Conservation (phyloP, 2,888 invertebrate genomes). For the Volucella bombylans region DNA sequence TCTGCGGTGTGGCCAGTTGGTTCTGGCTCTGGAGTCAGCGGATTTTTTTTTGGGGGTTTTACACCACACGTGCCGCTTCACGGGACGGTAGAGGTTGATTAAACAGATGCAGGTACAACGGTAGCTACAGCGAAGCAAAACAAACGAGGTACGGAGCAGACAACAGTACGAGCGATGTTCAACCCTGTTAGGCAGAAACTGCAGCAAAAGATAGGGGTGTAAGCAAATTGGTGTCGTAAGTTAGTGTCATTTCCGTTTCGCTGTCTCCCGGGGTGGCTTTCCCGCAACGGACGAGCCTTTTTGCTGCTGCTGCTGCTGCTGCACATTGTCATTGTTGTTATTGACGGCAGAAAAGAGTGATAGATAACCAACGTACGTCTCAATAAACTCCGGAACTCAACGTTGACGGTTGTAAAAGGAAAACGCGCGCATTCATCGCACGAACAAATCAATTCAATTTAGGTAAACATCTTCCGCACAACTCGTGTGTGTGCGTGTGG, state of each 20-base stretch:
- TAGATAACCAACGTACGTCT: constrained; percentile 7
- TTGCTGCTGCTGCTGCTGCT: too few species aligned
- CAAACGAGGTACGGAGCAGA: background rate
- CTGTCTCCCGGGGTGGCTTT: too few species aligned
- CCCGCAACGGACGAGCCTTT: too few species aligned
- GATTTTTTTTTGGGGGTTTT: constrained; percentile 7
- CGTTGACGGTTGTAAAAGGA: constrained; percentile 52
- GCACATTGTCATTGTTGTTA: constrained; percentile 26
- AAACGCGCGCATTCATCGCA: constrained; percentile 65
- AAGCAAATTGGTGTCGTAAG: too few species aligned
- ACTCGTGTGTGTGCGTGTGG: too few species aligned
- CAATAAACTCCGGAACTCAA: constrained; percentile 7
- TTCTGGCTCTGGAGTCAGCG: constrained; percentile 37
- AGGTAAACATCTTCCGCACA: constrained; percentile 1
- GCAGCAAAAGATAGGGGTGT: too few species aligned
- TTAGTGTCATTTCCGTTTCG: too few species aligned
- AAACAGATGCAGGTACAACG: constrained; percentile 17
- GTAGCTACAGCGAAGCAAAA: background rate
- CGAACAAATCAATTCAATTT: constrained; percentile 50
- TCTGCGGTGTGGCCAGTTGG: background rate
- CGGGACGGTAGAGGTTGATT: background rate
- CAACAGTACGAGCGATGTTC: constrained; percentile 24
- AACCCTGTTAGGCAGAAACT: background rate
- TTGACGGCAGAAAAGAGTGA: constrained; percentile 19
- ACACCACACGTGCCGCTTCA: constrained; percentile 33